A percentile compares a stretch with the other conserved stretches of the same genome.
Conservation (phyloP, 2,888 invertebrate genomes). For the Beris morrisii region DNA sequence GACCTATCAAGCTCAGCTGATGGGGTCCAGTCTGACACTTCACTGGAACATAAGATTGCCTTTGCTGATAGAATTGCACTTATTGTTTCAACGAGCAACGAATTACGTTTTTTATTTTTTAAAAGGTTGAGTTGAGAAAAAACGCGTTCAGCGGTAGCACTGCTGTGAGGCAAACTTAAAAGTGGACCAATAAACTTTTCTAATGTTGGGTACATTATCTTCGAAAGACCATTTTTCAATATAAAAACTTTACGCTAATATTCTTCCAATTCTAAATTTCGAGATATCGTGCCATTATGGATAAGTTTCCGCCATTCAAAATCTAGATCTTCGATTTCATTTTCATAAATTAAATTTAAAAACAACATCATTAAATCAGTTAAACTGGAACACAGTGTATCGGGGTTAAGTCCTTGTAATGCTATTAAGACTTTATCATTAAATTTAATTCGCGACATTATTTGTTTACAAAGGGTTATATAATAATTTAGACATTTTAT, state of each 20-base stretch:
- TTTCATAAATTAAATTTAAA: conserved; percentile 27
- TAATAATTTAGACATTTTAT: not conserved
- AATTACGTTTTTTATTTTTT: conserved; percentile 1
- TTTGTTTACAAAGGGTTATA: conserved; percentile 1
- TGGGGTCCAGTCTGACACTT: too few relatives aligned
- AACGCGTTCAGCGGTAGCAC: conserved; percentile 22
- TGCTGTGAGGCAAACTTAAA: too few relatives aligned
- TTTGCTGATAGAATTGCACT: not conserved
- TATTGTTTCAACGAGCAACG: not conserved
- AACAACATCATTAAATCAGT: conserved; percentile 10
- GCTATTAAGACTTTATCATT: too few relatives aligned
- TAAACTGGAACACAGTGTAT: too few relatives aligned
- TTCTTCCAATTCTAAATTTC: conserved; percentile 28
- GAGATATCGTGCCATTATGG: conserved; percentile 23
- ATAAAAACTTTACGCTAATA: not conserved
- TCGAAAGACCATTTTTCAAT: conserved; percentile 32
- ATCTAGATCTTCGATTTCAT: conserved; percentile 31
- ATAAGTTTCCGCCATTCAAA: conserved; percentile 31
- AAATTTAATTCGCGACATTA: too few relatives aligned
- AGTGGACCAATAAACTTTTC: not conserved
- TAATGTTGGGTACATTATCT: conserved; percentile 24
- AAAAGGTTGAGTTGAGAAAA: conserved; percentile 17
- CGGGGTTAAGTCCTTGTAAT: too few relatives aligned
- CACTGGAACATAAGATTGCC: too few relatives aligned
- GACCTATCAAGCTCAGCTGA: too few relatives aligned